Conservation (phyloP, 2,797 vertebrate species). For the Simalia tracyae region DNA sequence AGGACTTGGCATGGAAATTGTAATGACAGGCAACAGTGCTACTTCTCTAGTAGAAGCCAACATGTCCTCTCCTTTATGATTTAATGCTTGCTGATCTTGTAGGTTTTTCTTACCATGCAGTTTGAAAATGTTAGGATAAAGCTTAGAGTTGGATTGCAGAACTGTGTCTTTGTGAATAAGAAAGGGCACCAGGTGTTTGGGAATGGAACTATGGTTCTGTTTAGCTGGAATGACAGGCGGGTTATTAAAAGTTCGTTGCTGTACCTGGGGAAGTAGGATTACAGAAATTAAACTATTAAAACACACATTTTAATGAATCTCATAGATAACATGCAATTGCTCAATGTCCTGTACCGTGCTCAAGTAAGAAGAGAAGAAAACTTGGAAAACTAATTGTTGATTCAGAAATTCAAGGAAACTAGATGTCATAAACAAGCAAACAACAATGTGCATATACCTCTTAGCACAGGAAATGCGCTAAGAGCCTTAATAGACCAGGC, state of each 20-base stretch:
- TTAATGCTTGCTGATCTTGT: conserved; percentile 37
- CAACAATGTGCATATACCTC: neutral
- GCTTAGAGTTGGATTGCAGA: conserved; percentile 57
- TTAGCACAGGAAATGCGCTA: neutral
- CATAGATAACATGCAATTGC: conserved; percentile 37
- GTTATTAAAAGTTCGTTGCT: conserved; percentile 81
- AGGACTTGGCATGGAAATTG: conserved; percentile 42
- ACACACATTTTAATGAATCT: conserved; percentile 51
- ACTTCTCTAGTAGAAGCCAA: conserved; percentile 45
- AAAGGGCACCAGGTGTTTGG: conserved; percentile 60
- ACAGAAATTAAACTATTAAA: conserved; percentile 69
- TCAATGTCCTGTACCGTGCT: neutral
- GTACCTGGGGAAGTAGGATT: conserved; percentile 77
- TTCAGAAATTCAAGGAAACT: neutral
- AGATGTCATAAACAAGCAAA: neutral
- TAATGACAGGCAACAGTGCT: conserved; percentile 22
- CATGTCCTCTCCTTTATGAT: conserved; percentile 38
- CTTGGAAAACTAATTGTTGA: neutral
- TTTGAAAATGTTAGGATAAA: conserved; percentile 73
- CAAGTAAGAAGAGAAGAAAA: neutral
- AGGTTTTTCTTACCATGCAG: conserved; percentile 54
- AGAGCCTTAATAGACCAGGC: neutral
- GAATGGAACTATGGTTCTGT: conserved; percentile 73
- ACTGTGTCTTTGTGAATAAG: conserved; percentile 62
- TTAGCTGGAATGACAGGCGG: conserved; percentile 77